Conservation (phyloP, 2,888 invertebrate genomes). For the Hemicrepidius hirtus region DNA sequence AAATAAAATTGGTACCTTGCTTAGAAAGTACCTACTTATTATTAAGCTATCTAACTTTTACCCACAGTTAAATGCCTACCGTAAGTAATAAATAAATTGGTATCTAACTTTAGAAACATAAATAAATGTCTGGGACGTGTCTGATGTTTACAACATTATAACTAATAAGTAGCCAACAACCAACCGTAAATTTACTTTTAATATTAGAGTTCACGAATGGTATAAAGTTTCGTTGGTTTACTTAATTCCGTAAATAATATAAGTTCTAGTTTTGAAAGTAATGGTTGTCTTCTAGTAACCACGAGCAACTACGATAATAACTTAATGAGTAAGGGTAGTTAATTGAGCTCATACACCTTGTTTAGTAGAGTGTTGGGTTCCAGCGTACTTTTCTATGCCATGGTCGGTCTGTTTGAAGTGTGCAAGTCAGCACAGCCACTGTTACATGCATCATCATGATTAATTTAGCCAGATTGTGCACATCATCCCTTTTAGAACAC, state of each 20-base stretch:
- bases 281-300: constrained; percentile 28
- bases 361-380: constrained; percentile 58
- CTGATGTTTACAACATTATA: constrained; percentile 4
- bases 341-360: constrained; percentile 62
- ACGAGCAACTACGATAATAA: constrained; percentile 57
- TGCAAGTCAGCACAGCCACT: constrained; percentile 59
- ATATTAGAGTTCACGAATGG: background rate
- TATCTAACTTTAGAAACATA: constrained; percentile 11
- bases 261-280: background rate
- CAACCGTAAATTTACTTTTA: constrained; percentile 7
- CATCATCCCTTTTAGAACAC: constrained; percentile 57
- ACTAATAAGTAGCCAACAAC: background rate
- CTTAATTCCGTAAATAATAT: constrained; percentile 1
- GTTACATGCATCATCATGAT: constrained; percentile 67
- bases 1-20: background rate
- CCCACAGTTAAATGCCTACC: background rate
- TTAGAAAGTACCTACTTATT: constrained; percentile 7
- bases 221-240: background rate
- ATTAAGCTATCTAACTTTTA: constrained; percentile 17
- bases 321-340: constrained; percentile 57
- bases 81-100: constrained; percentile 22
- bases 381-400: constrained; percentile 51
- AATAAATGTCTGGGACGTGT: constrained; percentile 11
- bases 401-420: constrained; percentile 60
- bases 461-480: constrained; percentile 63